Conservation (phyloP, 2,797 vertebrate species). For the Falco biarmicus region DNA sequence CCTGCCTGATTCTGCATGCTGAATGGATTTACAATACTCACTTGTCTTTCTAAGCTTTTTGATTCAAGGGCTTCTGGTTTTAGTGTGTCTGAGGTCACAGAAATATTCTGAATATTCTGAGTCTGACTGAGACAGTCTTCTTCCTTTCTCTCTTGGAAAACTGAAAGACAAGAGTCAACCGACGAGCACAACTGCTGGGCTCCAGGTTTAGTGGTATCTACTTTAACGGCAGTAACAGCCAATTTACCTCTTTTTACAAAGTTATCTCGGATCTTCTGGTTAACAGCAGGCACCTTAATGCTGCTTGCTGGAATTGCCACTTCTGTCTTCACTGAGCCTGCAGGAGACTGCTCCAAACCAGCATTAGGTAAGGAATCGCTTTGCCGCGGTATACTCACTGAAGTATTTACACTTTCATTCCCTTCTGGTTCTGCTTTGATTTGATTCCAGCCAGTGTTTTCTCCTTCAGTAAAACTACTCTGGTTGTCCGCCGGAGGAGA, state of each 20-base stretch:
- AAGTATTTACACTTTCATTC: slow-evolving; percentile 29
- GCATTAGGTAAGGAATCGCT: slow-evolving; percentile 29
- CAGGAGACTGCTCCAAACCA: slow-evolving; percentile 32
- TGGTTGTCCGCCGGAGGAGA: slow-evolving; percentile 36
- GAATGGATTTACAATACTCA: slow-evolving; percentile 72
- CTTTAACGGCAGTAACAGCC: slow-evolving; percentile 4
- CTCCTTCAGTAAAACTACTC: slow-evolving; percentile 32
- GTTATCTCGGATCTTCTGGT: slow-evolving; percentile 70
- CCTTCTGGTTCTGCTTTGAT: slow-evolving; percentile 61
- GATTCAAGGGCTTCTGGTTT: slow-evolving; percentile 72
- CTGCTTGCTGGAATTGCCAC: slow-evolving; percentile 49
- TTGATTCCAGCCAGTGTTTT: slow-evolving; percentile 40
- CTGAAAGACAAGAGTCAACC: slow-evolving; percentile 69
- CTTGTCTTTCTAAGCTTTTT: slow-evolving; percentile 76
- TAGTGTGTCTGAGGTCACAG: slow-evolving; percentile 67
- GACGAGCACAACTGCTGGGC: slow-evolving; percentile 40
- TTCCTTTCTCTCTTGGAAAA: slow-evolving; percentile 76
- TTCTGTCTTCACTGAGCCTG: slow-evolving; percentile 58
- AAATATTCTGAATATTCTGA: slow-evolving; percentile 57
- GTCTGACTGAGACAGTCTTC: slow-evolving; percentile 54
- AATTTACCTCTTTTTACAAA: slow-evolving; percentile 72
- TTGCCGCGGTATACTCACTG: slow-evolving; percentile 4
- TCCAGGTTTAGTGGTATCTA: slow-evolving; percentile 34
- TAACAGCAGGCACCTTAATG: slow-evolving; percentile 68
- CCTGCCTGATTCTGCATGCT: slow-evolving; percentile 68